Conservation (phyloP, 2,797 vertebrate genomes). For the Prunella strophiata region DNA sequence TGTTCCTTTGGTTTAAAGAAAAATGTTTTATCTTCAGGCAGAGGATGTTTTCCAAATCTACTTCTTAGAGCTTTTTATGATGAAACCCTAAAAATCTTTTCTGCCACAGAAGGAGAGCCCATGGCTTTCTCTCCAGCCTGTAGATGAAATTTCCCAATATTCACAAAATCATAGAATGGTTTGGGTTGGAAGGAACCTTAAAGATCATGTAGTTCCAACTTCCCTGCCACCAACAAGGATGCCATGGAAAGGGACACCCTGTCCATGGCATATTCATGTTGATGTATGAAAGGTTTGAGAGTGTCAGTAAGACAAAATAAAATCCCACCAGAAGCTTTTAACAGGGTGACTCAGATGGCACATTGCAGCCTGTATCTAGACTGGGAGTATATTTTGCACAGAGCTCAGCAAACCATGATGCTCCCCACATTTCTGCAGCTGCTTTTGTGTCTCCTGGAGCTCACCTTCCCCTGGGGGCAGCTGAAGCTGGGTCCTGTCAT, state of each 20-base stretch:
- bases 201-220: background rate
- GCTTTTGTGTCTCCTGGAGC: background rate
- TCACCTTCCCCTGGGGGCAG: background rate
- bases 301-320: background rate
- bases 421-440: background rate
- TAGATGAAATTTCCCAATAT: background rate
- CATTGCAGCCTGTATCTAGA: background rate
- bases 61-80: background rate
- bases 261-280: background rate
- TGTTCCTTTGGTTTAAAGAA: background rate
- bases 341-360: background rate
- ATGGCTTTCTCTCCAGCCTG: background rate
- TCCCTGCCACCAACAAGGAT: background rate
- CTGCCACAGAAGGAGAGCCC: background rate
- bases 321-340: background rate
- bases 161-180: background rate
- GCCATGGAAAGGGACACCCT: background rate
- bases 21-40: conserved; percentile 13
- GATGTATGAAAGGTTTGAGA: background rate
- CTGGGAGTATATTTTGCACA: background rate
- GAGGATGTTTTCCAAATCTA: background rate
- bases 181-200: background rate
- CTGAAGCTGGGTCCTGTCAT: background rate
- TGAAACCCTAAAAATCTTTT: background rate
- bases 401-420: background rate